phyloP scores from a whole-genome alignment of 2,113 vertebrate genomes.

The Syngnathus floridae region DNA sequence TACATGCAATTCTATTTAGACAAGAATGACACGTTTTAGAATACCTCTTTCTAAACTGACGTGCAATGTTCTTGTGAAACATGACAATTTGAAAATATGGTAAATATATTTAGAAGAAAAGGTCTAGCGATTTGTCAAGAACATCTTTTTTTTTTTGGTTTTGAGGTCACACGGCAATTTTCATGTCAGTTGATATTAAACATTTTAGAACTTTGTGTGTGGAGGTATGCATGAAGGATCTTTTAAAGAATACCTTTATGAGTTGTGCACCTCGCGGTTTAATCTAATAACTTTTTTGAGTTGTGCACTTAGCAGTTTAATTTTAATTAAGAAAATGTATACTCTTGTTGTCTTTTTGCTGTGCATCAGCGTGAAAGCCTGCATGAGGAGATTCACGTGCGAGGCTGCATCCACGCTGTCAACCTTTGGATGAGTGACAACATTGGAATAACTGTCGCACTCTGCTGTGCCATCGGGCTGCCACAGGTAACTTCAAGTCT shows the following conservation, averaged over 20 bases:
- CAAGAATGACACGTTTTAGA: neutral
- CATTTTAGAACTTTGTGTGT: neutral
- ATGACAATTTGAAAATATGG: neutral
- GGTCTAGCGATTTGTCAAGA: neutral
- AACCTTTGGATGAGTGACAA: conserved; percentile 88
- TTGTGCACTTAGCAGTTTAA: conserved; percentile 4
- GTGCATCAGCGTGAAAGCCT: conserved; percentile 75
- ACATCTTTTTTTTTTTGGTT: neutral
- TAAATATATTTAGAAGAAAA: neutral
- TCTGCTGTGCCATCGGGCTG: conserved; percentile 77
- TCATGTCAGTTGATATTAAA: too few species aligned
- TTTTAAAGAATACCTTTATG: neutral
- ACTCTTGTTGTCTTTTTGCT: conserved; percentile 7
- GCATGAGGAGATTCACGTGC: conserved; percentile 74
- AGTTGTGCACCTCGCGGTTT: neutral
- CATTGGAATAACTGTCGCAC: conserved; percentile 73
- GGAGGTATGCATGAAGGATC: neutral
- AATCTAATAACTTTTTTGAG: neutral
- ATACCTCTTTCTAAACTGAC: neutral
- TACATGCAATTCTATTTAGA: neutral
- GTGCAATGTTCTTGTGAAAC: neutral
- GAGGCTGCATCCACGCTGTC: conserved; percentile 85
- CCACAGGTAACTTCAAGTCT: conserved; percentile 75
- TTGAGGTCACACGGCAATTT: neutral
- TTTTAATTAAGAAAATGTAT: conserved; percentile 8